These are phyloP conservation scores for Kobus ellipsiprymnus DNA, from an alignment of 2,113 vertebrate genomes.

Conservation along the genomic window DNA sequence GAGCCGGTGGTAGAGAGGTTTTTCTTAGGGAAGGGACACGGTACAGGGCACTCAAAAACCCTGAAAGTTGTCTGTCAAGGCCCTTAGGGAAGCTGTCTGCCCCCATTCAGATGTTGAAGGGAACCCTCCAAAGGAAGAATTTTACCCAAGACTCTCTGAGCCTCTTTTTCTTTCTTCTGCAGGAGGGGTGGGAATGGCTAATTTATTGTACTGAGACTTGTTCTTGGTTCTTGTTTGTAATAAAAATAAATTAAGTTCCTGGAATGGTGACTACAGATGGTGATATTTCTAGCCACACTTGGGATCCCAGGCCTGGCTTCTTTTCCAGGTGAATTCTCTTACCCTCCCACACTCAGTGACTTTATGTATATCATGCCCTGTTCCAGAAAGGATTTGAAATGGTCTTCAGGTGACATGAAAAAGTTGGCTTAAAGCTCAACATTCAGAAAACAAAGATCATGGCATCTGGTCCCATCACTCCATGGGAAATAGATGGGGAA, in stretches of 20 bases:
- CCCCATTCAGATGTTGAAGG: slow-evolving; percentile 20
- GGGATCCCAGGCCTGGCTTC: neutral
- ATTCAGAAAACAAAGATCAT: too few species aligned
- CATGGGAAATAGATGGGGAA: too few species aligned
- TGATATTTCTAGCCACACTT: slow-evolving; percentile 11
- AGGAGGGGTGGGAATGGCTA: slow-evolving; percentile 56
- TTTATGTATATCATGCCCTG: neutral
- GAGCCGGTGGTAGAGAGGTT: neutral
- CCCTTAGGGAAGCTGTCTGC: neutral
- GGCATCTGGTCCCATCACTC: too few species aligned
- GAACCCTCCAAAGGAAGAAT: slow-evolving; percentile 18
- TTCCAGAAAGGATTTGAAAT: slow-evolving; percentile 32
- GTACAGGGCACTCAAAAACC: neutral
- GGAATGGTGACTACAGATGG: neutral
- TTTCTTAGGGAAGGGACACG: neutral
- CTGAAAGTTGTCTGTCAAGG: neutral
- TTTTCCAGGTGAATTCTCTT: slow-evolving; percentile 1
- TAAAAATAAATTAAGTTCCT: slow-evolving; percentile 70
- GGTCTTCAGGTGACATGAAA: neutral
- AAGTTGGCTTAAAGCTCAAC: too few species aligned
- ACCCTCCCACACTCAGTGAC: neutral
- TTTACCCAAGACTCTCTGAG: slow-evolving; percentile 19
- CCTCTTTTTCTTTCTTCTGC: slow-evolving; percentile 43
- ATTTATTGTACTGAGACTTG: slow-evolving; percentile 71
- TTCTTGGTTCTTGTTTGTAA: slow-evolving; percentile 69